Conservation (phyloP, 2,888 invertebrate species). For the Danaus chrysippus region DNA sequence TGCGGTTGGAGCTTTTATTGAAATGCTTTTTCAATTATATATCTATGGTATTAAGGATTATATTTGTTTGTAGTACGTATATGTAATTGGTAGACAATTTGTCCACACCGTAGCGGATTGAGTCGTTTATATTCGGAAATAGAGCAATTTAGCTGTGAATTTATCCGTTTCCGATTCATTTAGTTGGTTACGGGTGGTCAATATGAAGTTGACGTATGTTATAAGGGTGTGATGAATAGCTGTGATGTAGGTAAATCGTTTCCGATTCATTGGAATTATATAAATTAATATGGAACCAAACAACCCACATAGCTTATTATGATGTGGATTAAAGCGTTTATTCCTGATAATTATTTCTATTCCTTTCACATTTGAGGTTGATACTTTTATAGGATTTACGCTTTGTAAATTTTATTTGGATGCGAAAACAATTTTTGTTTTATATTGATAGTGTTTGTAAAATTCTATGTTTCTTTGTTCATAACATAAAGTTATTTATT, state of each 20-base stretch:
- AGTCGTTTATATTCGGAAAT: slow-evolving; percentile 68
- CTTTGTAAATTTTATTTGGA: no score
- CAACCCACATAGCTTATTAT: slow-evolving; percentile 10
- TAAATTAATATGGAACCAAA: slow-evolving; percentile 15
- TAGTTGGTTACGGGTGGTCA: slow-evolving; percentile 58
- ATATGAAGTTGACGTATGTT: slow-evolving; percentile 39
- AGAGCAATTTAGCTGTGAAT: slow-evolving; percentile 66
- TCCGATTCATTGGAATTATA: slow-evolving; percentile 23
- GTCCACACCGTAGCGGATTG: slow-evolving; percentile 62
- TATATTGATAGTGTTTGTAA: no score
- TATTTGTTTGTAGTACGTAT: slow-evolving; percentile 25
- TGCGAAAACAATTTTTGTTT: no score
- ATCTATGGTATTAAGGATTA: slow-evolving; percentile 17
- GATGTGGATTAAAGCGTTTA: neutral
- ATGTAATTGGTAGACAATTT: slow-evolving; percentile 42
- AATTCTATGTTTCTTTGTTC: no score
- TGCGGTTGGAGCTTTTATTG: slow-evolving; percentile 21
- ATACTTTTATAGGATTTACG: no score
- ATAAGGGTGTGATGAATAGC: slow-evolving; percentile 53
- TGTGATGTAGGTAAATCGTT: slow-evolving; percentile 65
- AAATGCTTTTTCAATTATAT: slow-evolving; percentile 18
- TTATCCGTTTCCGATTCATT: slow-evolving; percentile 62
- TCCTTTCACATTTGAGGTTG: no score
- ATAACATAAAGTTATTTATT: no score
- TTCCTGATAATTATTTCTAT: no score